These are phyloP conservation scores for Drosophila trapezifrons DNA, from an alignment of 1,140 invertebrate species.

Conservation along the genomic window DNA sequence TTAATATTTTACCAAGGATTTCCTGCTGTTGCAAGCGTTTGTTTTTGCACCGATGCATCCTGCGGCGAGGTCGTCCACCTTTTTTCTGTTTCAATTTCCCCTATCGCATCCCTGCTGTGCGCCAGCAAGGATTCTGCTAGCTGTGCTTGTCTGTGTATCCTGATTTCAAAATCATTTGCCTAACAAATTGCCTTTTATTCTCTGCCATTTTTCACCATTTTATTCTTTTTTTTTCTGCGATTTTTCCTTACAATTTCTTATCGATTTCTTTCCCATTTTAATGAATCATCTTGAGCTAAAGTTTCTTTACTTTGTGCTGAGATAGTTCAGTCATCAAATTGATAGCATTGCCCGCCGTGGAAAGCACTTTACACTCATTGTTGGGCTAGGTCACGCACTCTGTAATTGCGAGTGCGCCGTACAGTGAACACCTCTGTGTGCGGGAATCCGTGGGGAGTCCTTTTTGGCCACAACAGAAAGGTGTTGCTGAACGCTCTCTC, in stretches of 20 bases:
- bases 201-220: background rate
- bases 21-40: background rate
- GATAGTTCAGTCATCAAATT: constrained; percentile 34
- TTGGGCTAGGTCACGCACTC: constrained; percentile 49
- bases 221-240: background rate
- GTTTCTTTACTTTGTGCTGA: constrained; percentile 33
- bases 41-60: constrained; percentile 37
- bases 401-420: constrained; percentile 38
- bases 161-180: constrained; percentile 38
- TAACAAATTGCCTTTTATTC: constrained; percentile 34
- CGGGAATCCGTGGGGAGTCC: constrained; percentile 27
- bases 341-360: constrained; percentile 29
- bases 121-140: background rate
- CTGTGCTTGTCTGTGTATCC: constrained; percentile 11
- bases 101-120: constrained; percentile 21
- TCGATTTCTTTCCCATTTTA: background rate
- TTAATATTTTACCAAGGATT: background rate
- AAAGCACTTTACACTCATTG: constrained; percentile 22
- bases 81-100: constrained; percentile 46
- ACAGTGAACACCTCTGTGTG: constrained; percentile 30
- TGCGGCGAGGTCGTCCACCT: constrained; percentile 68
- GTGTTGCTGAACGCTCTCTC: constrained; percentile 25
- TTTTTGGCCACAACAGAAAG: constrained; percentile 11
- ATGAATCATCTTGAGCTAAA: constrained; percentile 30
- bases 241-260: background rate